Base-by-base conservation (phyloP, 2,888 invertebrate genomes). In the Volucella bombylans region DNA sequence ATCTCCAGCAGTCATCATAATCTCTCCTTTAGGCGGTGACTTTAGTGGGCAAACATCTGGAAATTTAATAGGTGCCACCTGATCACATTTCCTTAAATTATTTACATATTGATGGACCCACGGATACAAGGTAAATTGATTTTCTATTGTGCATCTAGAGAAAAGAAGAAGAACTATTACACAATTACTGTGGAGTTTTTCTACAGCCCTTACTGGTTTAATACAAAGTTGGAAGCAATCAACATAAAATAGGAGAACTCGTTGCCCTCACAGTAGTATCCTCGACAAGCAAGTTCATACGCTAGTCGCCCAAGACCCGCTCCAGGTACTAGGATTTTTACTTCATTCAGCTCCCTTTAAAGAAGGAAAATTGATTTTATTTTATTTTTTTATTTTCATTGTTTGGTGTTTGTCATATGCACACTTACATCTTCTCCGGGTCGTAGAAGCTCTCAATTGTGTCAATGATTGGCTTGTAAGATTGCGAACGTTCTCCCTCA, bases 211-310 rank as follows among this genome's bases (percentile, higher is more conserved):
- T 68, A 94, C 94, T 95, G 94, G 92, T 99, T 99, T 55, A 99
- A 93, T 76, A 99, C 95, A 91, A 98, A 99, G 92, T 98, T 97
- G 55, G 99, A 98, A 0, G 98, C 97, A 88, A 99, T 96, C 62
- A 99, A 93, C 99, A 99, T 99, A 91, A 98, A 99, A 49, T 99
- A 94, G 39, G 98, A 98, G 93, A 98, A 99, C 92, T 99, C 99
- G 91, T 99, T 99, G 86, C 99, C 99, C 92, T 99, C 97, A 88
- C 98, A 99, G 10, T 94, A 94, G 92, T 96, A 99, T 1, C 99
- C 99, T 15, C 95, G 93, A 74, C 94, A 94, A 0, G 99, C 98
- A 41, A 99, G 94, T 93, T 99, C 99, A 93, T 96, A 98, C 0
- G 98, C 97, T 1, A 99, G 93, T 78, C 99, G 93, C 0, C 98